Conservation (phyloP, 2,113 vertebrate species). For the Parus major region DNA sequence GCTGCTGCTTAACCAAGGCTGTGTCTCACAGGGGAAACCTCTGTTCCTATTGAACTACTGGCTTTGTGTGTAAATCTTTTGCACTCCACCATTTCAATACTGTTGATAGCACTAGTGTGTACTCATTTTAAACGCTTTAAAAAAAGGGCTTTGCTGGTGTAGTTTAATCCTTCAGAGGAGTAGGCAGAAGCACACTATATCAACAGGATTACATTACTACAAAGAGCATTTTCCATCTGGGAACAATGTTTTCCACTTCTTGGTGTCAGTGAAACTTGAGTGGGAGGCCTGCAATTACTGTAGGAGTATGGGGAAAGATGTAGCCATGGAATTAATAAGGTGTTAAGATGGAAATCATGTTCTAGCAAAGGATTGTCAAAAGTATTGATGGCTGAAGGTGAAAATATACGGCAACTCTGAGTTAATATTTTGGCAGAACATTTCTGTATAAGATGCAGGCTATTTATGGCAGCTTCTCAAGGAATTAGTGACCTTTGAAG, state of each 20-base stretch:
- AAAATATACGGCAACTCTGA: neutral
- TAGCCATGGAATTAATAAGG: conserved; percentile 6
- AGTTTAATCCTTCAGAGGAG: neutral
- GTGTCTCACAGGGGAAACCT: neutral
- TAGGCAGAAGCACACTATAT: neutral
- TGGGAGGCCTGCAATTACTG: neutral
- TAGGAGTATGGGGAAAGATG: neutral
- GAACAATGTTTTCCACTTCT: neutral
- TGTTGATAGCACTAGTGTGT: neutral
- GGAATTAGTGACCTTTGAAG: conserved; percentile 42
- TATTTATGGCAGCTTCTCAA: conserved; percentile 41
- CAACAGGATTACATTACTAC: neutral
- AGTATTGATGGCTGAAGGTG: conserved; percentile 22
- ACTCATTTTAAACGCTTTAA: neutral
- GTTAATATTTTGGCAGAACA: conserved; percentile 37
- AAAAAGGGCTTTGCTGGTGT: neutral
- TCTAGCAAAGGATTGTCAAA: conserved; percentile 18
- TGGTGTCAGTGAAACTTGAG: neutral
- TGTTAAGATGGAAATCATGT: neutral
- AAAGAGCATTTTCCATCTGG: neutral
- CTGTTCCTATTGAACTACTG: neutral
- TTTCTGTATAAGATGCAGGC: neutral
- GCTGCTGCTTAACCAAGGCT: neutral
- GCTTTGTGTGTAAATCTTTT: neutral
- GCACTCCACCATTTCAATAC: neutral